Conservation (phyloP, 2,797 vertebrate genomes). For the Ctenochaetus hawaiiensis region DNA sequence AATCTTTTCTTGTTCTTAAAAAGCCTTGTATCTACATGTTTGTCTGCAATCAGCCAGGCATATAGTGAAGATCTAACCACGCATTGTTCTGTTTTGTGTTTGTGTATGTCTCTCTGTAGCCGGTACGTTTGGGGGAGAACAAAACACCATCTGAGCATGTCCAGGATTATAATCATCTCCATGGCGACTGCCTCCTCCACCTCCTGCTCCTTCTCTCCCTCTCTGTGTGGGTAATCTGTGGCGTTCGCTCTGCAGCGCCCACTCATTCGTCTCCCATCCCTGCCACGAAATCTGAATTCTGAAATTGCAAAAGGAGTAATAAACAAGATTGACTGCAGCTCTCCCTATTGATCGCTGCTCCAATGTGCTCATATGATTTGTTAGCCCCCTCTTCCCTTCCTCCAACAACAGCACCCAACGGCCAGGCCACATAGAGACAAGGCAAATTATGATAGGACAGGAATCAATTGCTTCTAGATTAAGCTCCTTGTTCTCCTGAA, state of each 20-base stretch:
- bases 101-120: constrained; percentile 54
- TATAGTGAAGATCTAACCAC: constrained; percentile 66
- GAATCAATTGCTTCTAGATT: constrained; percentile 76
- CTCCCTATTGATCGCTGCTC: constrained; percentile 75
- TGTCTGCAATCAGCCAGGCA: constrained; percentile 63
- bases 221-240: constrained; percentile 69
- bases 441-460: constrained; percentile 72
- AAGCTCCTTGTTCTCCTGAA: constrained; percentile 63
- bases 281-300: constrained; percentile 79
- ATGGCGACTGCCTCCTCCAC: constrained; percentile 75
- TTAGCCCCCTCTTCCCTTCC: constrained; percentile 19
- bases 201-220: constrained; percentile 49
- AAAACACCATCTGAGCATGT: constrained; percentile 70
- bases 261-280: constrained; percentile 71
- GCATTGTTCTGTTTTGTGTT: constrained; percentile 65
- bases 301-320: constrained; percentile 79
- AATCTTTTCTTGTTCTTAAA: constrained; percentile 47
- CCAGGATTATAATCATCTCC: constrained; percentile 78
- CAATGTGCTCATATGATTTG: constrained; percentile 76
- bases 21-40: constrained; percentile 44
- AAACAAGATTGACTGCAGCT: constrained; percentile 80
- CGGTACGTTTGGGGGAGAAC: constrained; percentile 46
- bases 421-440: constrained; percentile 59
- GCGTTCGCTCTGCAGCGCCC: constrained; percentile 49
- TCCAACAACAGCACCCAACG: constrained; percentile 40